Percentiles rank a stretch among this genome's conserved stretches.
Evolutionary conservation across 2,888 invertebrate genomes (phyloP).

Genomic region (Tanytarsus gracilentus): DNA sequence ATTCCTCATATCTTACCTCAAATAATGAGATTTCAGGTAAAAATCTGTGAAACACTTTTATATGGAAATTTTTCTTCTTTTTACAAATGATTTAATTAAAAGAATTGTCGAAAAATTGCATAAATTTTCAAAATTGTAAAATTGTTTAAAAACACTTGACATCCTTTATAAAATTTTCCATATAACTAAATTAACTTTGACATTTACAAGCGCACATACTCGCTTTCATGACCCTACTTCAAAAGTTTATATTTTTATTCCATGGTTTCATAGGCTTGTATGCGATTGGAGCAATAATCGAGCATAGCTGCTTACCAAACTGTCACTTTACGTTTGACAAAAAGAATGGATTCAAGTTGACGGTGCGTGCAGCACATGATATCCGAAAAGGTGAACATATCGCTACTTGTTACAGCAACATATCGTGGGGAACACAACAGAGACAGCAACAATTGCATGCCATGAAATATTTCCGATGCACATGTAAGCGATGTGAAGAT

Average conservation of each 20-base stretch:
- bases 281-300: constrained; percentile 66
- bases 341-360: constrained; percentile 52
- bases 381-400: constrained; percentile 65
- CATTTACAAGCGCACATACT: neutral
- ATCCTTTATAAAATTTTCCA: too few relatives aligned
- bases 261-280: constrained; percentile 67
- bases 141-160: too few relatives aligned
- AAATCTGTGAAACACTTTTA: too few relatives aligned
- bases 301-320: constrained; percentile 74
- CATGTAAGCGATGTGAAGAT: constrained; percentile 64
- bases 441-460: constrained; percentile 66
- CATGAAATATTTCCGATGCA: constrained; percentile 70
- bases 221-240: too few relatives aligned
- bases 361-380: constrained; percentile 56
- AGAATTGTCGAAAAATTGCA: too few relatives aligned
- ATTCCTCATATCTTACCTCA: constrained; percentile 61
- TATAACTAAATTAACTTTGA: neutral
- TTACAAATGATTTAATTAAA: too few relatives aligned
- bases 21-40: constrained; percentile 16
- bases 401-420: constrained; percentile 78
- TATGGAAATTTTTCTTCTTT: too few relatives aligned
- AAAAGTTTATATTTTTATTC: too few relatives aligned
- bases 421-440: constrained; percentile 76
- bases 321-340: constrained; percentile 61
- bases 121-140: too few relatives aligned